Evolutionary conservation across 2,888 invertebrate species (phyloP).

Genomic region (Caenorhabditis afra): DNA sequence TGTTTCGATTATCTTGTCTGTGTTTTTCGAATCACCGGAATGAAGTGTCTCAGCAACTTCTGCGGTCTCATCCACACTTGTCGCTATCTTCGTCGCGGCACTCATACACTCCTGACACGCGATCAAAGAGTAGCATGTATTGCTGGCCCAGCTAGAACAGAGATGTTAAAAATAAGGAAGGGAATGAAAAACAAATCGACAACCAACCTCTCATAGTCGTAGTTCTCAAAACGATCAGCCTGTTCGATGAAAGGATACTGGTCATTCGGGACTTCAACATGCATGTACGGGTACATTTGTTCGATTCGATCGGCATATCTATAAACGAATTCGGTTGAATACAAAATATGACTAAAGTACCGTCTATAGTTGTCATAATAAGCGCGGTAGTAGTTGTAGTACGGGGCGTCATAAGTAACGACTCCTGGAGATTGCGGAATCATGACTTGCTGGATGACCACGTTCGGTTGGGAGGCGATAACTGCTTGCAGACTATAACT

Average conservation of each 20-base stretch:
- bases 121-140: conserved; percentile 46
- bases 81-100: background rate
- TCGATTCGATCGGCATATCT: conserved; percentile 51
- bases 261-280: conserved; percentile 39
- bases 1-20: conserved; percentile 12
- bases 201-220: conserved; percentile 26
- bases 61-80: conserved; percentile 8
- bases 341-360: background rate
- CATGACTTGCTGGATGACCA: conserved; percentile 50
- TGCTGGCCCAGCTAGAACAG: conserved; percentile 30
- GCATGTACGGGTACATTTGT: conserved; percentile 56
- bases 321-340: background rate
- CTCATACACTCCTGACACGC: conserved; percentile 53
- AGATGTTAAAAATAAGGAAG: background rate
- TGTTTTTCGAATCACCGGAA: conserved; percentile 48
- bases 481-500: conserved; percentile 38
- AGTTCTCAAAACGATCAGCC: conserved; percentile 20
- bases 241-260: conserved; percentile 48
- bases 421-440: conserved; percentile 46
- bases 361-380: conserved; percentile 59
- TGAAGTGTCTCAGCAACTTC: conserved; percentile 24
- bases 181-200: background rate
- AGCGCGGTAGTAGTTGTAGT: conserved; percentile 55
- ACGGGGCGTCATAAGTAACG: conserved; percentile 41
- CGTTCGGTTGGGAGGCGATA: conserved; percentile 10